phyloP scores from a whole-genome alignment of 2,113 vertebrate species.

The Tringa solitaria region DNA sequence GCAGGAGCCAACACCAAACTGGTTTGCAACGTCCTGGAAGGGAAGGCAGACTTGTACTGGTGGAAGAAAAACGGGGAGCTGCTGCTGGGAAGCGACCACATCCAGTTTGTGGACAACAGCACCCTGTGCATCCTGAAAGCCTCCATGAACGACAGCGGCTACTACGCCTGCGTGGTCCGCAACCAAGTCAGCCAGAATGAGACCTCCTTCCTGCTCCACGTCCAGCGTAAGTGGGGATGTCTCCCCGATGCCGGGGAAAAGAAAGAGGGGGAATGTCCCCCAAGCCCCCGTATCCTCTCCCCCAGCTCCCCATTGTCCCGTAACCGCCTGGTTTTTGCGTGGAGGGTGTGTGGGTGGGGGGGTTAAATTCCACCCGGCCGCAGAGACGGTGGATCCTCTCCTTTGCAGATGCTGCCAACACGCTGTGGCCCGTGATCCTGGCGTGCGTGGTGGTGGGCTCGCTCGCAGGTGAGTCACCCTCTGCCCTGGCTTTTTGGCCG shows the following conservation, averaged over 20 bases:
- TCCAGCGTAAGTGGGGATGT: neutral
- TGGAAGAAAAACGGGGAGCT: neutral
- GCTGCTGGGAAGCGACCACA: neutral
- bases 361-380: neutral
- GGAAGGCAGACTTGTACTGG: neutral
- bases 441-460: accelerated
- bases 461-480: neutral
- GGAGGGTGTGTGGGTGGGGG: neutral
- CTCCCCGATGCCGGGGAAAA: neutral
- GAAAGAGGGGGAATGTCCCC: accelerated
- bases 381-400: neutral
- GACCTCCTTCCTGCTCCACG: constrained; percentile 14
- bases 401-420: neutral
- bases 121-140: neutral
- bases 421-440: neutral
- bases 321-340: neutral
- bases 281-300: accelerated
- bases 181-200: neutral
- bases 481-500: neutral
- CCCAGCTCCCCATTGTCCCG: accelerated
- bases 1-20: neutral
- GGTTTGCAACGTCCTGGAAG: neutral
- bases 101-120: neutral
- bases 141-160: neutral
- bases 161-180: neutral